Evolutionary conservation across 2,113 vertebrate genomes (phyloP).

Genomic region (Blennius ocellaris): DNA sequence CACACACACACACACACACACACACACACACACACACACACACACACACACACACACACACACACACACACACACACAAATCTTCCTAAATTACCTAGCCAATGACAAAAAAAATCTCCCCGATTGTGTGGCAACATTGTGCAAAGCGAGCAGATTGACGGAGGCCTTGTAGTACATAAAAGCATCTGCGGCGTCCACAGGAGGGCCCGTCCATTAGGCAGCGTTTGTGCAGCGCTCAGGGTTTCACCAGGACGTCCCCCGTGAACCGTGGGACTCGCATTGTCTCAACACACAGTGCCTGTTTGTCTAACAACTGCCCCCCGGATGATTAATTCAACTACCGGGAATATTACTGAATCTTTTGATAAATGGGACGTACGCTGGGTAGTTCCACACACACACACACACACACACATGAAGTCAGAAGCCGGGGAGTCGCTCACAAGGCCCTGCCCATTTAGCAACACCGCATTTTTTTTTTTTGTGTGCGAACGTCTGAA

Average conservation of each 20-base stretch:
- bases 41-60: neutral
- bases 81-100: neutral
- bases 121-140: slow-evolving; percentile 12
- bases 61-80: neutral
- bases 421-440: slow-evolving; percentile 10
- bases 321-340: slow-evolving; percentile 32
- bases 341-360: slow-evolving; percentile 24
- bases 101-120: slow-evolving; percentile 16
- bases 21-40: neutral
- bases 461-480: slow-evolving; percentile 6
- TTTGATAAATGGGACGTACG: slow-evolving; percentile 22
- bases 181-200: slow-evolving; percentile 59
- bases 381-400: neutral
- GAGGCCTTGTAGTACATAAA: slow-evolving; percentile 44
- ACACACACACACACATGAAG: neutral
- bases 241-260: slow-evolving; percentile 38
- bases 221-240: slow-evolving; percentile 31
- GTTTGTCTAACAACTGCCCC: slow-evolving; percentile 43
- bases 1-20: neutral
- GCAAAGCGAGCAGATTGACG: slow-evolving; percentile 46
- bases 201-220: slow-evolving; percentile 49
- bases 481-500: slow-evolving; percentile 30
- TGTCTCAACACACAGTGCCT: slow-evolving; percentile 33
- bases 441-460: neutral
- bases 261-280: slow-evolving; percentile 37